Conservation (phyloP, 1,140 invertebrate genomes). For the Macrosteles quadrilineatus region DNA sequence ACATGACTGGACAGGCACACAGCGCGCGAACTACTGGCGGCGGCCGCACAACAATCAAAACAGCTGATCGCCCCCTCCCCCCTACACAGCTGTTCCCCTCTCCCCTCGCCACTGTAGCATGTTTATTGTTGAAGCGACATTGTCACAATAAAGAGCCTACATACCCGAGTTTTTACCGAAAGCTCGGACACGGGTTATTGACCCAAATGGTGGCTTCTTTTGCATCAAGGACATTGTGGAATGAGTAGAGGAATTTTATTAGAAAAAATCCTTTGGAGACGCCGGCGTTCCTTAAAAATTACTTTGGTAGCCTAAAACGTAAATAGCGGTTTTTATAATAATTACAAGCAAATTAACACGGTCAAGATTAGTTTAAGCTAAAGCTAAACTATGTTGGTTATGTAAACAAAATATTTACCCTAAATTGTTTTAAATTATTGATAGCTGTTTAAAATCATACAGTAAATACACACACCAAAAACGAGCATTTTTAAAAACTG, state of each 20-base stretch:
- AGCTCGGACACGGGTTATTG: neutral
- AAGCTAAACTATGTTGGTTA: no score
- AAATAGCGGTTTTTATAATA: no score
- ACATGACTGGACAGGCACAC: neutral
- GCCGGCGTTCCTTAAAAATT: no score
- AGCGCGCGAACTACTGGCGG: neutral
- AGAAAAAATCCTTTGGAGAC: no score
- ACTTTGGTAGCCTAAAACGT: no score
- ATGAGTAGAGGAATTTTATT: neutral
- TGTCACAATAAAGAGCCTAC: neutral
- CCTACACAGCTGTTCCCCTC: neutral
- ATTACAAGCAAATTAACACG: no score
- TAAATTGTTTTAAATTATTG: no score
- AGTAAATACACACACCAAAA: no score
- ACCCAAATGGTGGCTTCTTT: neutral
- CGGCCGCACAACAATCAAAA: neutral
- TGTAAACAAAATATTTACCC: no score
- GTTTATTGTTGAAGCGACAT: neutral
- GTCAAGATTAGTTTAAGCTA: no score
- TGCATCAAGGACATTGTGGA: conserved; percentile 8
- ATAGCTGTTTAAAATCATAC: no score
- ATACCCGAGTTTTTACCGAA: conserved; percentile 1
- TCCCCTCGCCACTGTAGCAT: neutral
- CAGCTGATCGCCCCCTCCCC: conserved; percentile 14
- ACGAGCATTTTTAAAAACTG: no score